Evolutionary conservation across 1,140 invertebrate genomes (phyloP).

Genomic region (Acromyrmex charruanus): DNA sequence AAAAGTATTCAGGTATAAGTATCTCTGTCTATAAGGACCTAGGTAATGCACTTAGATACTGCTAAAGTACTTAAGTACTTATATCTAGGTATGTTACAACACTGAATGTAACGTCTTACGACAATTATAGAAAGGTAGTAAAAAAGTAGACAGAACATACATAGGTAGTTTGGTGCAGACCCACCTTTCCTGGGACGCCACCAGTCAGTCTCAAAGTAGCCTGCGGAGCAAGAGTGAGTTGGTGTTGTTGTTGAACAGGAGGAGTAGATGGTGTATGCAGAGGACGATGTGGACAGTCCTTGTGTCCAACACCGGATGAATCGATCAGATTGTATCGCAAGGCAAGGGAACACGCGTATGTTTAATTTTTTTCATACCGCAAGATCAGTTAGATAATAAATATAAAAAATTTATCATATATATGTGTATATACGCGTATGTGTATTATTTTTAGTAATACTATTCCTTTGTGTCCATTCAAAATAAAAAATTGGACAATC

Average conservation of each 20-base stretch:
- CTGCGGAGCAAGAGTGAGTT: slow-evolving; percentile 89
- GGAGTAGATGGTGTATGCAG: slow-evolving; percentile 91
- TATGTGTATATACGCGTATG: not conserved
- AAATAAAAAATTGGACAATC: slow-evolving; percentile 43
- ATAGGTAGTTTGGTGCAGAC: slow-evolving; percentile 87
- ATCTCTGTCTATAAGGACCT: too few relatives aligned
- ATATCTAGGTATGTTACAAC: too few relatives aligned
- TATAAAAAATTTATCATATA: slow-evolving; percentile 47
- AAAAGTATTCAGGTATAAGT: too few relatives aligned
- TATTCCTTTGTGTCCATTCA: not conserved
- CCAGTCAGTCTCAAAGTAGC: slow-evolving; percentile 97
- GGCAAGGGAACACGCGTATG: slow-evolving; percentile 82
- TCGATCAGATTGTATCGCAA: slow-evolving; percentile 82
- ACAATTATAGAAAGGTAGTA: slow-evolving; percentile 80
- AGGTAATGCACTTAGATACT: too few relatives aligned
- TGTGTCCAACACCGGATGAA: slow-evolving; percentile 87
- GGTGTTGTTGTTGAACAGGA: slow-evolving; percentile 86
- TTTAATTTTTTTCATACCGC: slow-evolving; percentile 81
- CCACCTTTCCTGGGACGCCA: slow-evolving; percentile 98
- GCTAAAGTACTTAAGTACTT: too few relatives aligned
- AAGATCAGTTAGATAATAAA: slow-evolving; percentile 82
- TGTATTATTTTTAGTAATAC: not conserved
- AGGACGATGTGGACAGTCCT: slow-evolving; percentile 96
- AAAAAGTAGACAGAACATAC: slow-evolving; percentile 86
- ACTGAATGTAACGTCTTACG: slow-evolving; percentile 71